A percentile compares a stretch with the other conserved stretches of the same genome.
These are phyloP conservation scores for Pterois miles DNA, from an alignment of 2,797 vertebrate species.

Conservation along the genomic window DNA sequence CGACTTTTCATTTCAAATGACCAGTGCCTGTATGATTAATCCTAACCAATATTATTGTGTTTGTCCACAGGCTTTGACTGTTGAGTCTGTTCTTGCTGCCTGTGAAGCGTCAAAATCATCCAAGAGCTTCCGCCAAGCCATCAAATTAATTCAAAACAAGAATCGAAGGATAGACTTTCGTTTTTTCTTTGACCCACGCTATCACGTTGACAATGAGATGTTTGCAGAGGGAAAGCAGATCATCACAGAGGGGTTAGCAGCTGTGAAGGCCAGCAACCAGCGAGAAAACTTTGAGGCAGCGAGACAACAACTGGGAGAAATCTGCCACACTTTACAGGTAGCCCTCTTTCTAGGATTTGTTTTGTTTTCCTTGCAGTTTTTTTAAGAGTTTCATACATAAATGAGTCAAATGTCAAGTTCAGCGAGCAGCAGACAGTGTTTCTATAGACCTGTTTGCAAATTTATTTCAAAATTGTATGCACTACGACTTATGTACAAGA, in stretches of 20 bases:
- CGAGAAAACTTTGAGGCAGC: constrained; percentile 50
- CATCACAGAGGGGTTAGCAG: constrained; percentile 45
- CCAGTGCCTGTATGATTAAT: not conserved
- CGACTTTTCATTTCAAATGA: not conserved
- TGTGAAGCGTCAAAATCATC: constrained; percentile 36
- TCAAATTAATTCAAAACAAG: not conserved
- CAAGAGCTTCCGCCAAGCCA: constrained; percentile 25
- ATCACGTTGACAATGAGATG: constrained; percentile 66
- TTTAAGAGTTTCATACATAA: not conserved
- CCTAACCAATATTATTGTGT: not conserved
- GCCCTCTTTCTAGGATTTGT: not conserved
- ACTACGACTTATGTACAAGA: not conserved
- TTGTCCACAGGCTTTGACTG: not conserved
- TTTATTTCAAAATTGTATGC: not conserved
- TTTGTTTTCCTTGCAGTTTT: not conserved
- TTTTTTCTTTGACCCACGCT: not conserved
- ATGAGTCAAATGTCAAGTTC: not conserved
- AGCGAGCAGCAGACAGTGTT: not conserved
- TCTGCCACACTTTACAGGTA: constrained; percentile 74
- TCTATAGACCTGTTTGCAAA: not conserved
- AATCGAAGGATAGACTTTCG: constrained; percentile 35
- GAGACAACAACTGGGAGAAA: constrained; percentile 49
- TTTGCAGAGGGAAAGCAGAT: constrained; percentile 44
- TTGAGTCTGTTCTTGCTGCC: constrained; percentile 18
- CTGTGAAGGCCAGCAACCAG: constrained; percentile 53